phyloP scores from a whole-genome alignment of 2,888 invertebrate species.

The Sialis lutaria region DNA sequence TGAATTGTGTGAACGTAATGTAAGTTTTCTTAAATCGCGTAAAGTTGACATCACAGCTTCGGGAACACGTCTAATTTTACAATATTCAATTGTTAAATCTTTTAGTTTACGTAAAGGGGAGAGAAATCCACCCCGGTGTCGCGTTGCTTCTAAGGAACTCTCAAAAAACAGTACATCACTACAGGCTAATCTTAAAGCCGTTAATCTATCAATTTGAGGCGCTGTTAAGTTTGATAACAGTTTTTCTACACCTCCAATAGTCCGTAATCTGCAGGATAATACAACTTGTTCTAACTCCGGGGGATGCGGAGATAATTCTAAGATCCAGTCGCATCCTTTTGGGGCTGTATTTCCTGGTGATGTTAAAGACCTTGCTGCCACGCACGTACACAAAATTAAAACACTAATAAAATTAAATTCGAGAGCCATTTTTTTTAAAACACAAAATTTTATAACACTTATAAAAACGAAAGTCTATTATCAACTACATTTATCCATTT shows the following conservation, averaged over 20 bases:
- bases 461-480: too few relatives aligned
- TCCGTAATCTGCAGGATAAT: constrained; percentile 51
- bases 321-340: constrained; percentile 53
- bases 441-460: too few relatives aligned
- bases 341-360: constrained; percentile 42
- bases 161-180: constrained; percentile 59
- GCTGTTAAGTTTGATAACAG: constrained; percentile 51
- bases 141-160: constrained; percentile 38
- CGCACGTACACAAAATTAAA: constrained; percentile 9
- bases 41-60: constrained; percentile 49
- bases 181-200: constrained; percentile 51
- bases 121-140: constrained; percentile 32
- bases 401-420: constrained; percentile 3
- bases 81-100: constrained; percentile 53
- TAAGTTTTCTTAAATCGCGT: constrained; percentile 44
- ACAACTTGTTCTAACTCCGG: constrained; percentile 31
- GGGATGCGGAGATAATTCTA: constrained; percentile 36
- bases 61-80: constrained; percentile 59
- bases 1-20: constrained; percentile 56
- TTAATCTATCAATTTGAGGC: constrained; percentile 48
- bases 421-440: too few relatives aligned
- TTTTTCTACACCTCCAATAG: constrained; percentile 49
- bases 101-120: constrained; percentile 44
- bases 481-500: neutral
- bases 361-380: constrained; percentile 19